phyloP scores from a whole-genome alignment of 2,113 vertebrate genomes.

The Suncus etruscus region DNA sequence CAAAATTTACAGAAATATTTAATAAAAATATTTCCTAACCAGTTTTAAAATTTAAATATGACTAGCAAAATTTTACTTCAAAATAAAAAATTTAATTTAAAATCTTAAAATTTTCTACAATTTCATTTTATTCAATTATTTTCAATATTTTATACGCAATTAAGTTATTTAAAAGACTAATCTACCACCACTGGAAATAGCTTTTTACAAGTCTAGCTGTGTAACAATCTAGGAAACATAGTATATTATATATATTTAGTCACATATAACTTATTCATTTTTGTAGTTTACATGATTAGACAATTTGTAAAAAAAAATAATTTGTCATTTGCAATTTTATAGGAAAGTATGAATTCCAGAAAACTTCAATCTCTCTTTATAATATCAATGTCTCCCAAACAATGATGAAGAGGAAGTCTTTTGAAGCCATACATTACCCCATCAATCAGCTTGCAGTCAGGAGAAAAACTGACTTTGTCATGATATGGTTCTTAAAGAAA shows the following conservation, averaged over 20 bases:
- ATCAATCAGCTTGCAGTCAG: slow-evolving; percentile 87
- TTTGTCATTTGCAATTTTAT: slow-evolving; percentile 83
- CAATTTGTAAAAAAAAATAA: slow-evolving; percentile 73
- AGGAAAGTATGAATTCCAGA: slow-evolving; percentile 72
- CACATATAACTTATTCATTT: slow-evolving; percentile 71
- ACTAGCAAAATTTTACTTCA: too few species aligned
- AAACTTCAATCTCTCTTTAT: slow-evolving; percentile 82
- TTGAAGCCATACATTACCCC: slow-evolving; percentile 80
- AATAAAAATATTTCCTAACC: too few species aligned
- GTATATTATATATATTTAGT: slow-evolving; percentile 54
- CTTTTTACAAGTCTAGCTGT: slow-evolving; percentile 60
- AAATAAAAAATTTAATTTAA: too few species aligned
- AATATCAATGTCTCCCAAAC: slow-evolving; percentile 70
- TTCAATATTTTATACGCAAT: not conserved
- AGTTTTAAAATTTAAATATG: too few species aligned
- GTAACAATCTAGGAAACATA: not conserved
- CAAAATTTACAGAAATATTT: too few species aligned
- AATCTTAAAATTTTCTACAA: not conserved
- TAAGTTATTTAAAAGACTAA: not conserved
- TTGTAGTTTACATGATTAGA: slow-evolving; percentile 77
- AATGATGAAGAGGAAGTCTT: slow-evolving; percentile 84
- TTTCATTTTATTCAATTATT: not conserved
- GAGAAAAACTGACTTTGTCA: slow-evolving; percentile 90
- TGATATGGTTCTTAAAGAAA: slow-evolving; percentile 89
- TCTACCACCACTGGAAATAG: not conserved